Evolutionary conservation across 2,113 vertebrate species (phyloP).

Genomic region (Actenoides hombroni): DNA sequence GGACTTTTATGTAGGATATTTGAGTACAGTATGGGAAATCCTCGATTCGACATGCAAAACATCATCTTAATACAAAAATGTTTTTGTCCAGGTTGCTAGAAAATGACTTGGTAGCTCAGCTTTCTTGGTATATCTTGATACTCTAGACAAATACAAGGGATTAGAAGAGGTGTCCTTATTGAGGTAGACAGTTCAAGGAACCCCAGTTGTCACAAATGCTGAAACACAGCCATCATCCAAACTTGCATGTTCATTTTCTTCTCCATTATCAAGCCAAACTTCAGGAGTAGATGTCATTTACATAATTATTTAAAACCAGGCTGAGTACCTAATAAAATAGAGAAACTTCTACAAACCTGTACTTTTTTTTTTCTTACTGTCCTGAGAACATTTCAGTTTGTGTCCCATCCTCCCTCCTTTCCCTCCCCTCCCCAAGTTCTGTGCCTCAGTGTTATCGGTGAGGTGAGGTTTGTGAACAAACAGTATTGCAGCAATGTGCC

Average conservation of each 20-base stretch:
- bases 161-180: background rate
- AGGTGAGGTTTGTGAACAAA: background rate
- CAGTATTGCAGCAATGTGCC: background rate
- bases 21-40: background rate
- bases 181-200: background rate
- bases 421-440: background rate
- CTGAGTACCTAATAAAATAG: background rate
- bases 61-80: fast-evolving
- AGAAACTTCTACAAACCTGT: background rate
- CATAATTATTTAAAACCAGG: background rate
- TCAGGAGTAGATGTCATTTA: background rate
- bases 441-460: background rate
- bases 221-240: background rate
- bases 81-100: background rate
- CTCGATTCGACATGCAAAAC: background rate
- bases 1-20: background rate
- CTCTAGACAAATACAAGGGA: background rate
- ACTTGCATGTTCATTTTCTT: background rate
- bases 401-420: background rate
- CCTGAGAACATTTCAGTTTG: background rate
- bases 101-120: background rate
- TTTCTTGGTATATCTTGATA: background rate
- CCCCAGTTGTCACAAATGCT: background rate
- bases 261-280: background rate
- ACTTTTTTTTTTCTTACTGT: background rate